Evolutionary conservation across 2,113 vertebrate species (phyloP).

Genomic region (Ursus arctos): DNA sequence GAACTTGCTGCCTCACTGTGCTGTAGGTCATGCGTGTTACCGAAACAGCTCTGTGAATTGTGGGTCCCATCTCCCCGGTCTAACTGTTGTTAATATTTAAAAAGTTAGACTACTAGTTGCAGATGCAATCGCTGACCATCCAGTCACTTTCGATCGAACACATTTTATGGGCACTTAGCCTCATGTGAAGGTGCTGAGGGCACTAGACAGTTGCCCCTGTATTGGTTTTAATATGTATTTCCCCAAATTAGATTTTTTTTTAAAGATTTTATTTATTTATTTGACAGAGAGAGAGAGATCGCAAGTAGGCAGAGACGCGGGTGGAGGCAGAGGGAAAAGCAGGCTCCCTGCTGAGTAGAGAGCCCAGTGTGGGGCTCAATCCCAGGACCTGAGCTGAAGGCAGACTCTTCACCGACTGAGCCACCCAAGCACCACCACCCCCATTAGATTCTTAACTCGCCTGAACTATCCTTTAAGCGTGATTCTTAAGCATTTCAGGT

Average conservation of each 20-base stretch:
- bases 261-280: too few species aligned
- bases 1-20: not conserved
- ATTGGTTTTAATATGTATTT: constrained; percentile 20
- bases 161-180: not conserved
- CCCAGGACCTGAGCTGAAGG: too few species aligned
- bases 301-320: too few species aligned
- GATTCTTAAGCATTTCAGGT: constrained; percentile 77
- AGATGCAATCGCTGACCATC: not conserved
- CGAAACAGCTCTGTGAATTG: not conserved
- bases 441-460: not conserved
- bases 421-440: too few species aligned
- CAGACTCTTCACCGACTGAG: too few species aligned
- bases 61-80: not conserved
- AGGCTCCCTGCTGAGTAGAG: too few species aligned
- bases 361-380: too few species aligned
- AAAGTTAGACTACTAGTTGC: not conserved
- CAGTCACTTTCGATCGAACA: not conserved
- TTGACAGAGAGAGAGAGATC: too few species aligned
- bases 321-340: too few species aligned
- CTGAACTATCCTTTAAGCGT: constrained; percentile 58
- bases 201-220: not conserved
- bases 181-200: not conserved
- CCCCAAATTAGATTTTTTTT: not conserved
- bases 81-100: not conserved
- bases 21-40: not conserved